A percentile compares a stretch with the other conserved stretches of the same genome.
Evolutionary conservation across 2,888 invertebrate species (phyloP).

Genomic region (Thelaira solivaga): DNA sequence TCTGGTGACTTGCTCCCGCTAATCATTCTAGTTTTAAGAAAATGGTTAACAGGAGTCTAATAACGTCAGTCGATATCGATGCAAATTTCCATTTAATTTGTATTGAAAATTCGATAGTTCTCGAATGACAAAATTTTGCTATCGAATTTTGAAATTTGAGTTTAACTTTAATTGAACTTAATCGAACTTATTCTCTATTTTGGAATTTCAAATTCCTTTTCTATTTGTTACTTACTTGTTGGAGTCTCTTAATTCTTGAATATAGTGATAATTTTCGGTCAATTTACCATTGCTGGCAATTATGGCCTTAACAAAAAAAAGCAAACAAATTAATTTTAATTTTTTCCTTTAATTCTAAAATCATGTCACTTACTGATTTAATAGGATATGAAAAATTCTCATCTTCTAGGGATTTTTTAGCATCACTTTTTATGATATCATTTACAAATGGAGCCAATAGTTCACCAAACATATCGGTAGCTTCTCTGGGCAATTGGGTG

Average conservation of each 20-base stretch:
- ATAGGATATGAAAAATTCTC: slow-evolving; percentile 81
- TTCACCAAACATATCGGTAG: slow-evolving; percentile 98
- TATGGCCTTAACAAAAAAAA: slow-evolving; percentile 84
- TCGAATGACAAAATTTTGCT: too few species aligned
- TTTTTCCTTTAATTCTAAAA: too few species aligned
- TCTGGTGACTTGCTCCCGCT: too few species aligned
- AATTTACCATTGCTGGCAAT: slow-evolving; percentile 96
- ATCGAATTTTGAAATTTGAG: too few species aligned
- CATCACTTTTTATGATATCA: slow-evolving; percentile 92
- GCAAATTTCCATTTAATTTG: too few species aligned
- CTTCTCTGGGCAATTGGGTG: slow-evolving; percentile 97
- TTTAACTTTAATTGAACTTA: too few species aligned
- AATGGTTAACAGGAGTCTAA: too few species aligned
- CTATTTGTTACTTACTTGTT: slow-evolving; percentile 78
- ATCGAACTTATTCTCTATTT: not conserved
- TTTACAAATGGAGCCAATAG: slow-evolving; percentile 91
- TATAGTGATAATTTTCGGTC: slow-evolving; percentile 96
- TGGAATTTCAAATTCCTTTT: not conserved
- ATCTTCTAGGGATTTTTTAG: slow-evolving; percentile 85
- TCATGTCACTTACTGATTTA: slow-evolving; percentile 70
- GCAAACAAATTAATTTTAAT: not conserved
- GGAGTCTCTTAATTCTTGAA: slow-evolving; percentile 88
- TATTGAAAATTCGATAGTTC: too few species aligned
- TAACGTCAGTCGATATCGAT: too few species aligned
- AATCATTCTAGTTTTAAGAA: too few species aligned